Base-by-base conservation (phyloP, 2,888 invertebrate species). In the Silvanus unidentatus region DNA sequence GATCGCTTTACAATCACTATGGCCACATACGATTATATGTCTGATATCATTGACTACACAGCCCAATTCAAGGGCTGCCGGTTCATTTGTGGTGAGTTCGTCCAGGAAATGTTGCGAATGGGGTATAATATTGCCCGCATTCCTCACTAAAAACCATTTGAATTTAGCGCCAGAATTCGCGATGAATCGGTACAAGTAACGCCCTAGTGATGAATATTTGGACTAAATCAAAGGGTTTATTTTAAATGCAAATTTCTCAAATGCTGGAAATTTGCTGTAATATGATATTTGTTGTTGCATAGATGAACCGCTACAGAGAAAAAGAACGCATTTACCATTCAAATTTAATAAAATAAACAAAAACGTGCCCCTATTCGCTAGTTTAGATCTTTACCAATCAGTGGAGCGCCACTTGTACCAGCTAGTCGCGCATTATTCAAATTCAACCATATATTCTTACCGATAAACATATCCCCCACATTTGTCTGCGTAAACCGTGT, bases 1-100 rank as follows among this genome's bases (percentile, higher is more conserved):
- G 86, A 97, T 96, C 2, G 97, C 97, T 79, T 96, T 97, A 70
- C 98, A 98, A 68, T 98, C 97, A 49, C 96, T 95, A 68, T 98
- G 97, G 0, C 98, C 98, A 66, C 96, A 96, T 2, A 98, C 93
- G 51, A 97, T 89, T 32, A 97, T 84, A 65, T 97, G 93, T 48
- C 86, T 77, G 53, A 97, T 91, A 58, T 91, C 83, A 66, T 95
- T 94, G 32, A 92, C 80, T 13, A 95, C 83, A 69, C 96, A 97
- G 15, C 93, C 95, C 42, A 98, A 77, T 73, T 98, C 97, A 56
- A 98, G 73, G 2, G 95, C 97, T 4, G 95, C 97, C 6, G 96
- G 94, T 73, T 98, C 97, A 58, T 94, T 94, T 60, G 93, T 91
- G 3, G 89, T 89, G 63, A 87, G 81, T 68, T 92, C 89, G 61